phyloP scores from a whole-genome alignment of 2,888 invertebrate genomes.

The Osmoderma eremita region DNA sequence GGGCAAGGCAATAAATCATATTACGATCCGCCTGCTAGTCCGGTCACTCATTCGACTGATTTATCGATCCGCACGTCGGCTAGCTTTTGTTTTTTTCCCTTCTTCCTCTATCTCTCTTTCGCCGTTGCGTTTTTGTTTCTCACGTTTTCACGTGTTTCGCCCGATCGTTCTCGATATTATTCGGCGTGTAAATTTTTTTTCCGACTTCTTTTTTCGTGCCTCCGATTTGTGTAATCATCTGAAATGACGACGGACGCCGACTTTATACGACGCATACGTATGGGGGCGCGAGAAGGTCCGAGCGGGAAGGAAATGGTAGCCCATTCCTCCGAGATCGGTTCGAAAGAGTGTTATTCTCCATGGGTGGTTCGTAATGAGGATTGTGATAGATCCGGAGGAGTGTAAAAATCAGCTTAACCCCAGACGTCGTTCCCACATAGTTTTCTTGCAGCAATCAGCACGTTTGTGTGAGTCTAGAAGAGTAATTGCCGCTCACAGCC shows the following conservation, averaged over 20 bases:
- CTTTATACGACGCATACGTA: background rate
- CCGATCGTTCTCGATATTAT: slow-evolving; percentile 20
- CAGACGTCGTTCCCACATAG: slow-evolving; percentile 55
- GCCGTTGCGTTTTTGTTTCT: slow-evolving; percentile 16
- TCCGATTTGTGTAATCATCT: slow-evolving; percentile 1
- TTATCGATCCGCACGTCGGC: slow-evolving; percentile 55
- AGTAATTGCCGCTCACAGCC: slow-evolving; percentile 59
- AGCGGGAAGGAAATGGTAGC: slow-evolving; percentile 1
- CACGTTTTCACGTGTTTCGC: slow-evolving; percentile 26
- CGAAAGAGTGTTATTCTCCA: slow-evolving; percentile 38
- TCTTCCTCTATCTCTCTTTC: slow-evolving; percentile 14
- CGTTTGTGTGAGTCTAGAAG: slow-evolving; percentile 59
- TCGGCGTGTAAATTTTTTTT: slow-evolving; percentile 19
- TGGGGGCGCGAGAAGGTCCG: too few relatives aligned
- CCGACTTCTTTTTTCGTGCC: background rate
- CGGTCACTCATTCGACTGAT: slow-evolving; percentile 63
- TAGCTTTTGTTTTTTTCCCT: slow-evolving; percentile 33
- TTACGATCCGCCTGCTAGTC: slow-evolving; percentile 61
- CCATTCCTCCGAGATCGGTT: slow-evolving; percentile 11
- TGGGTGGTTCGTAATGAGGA: slow-evolving; percentile 42
- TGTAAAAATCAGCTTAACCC: slow-evolving; percentile 43
- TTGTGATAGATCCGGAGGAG: slow-evolving; percentile 41
- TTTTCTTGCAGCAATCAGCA: slow-evolving; percentile 59
- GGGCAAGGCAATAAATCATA: slow-evolving; percentile 62
- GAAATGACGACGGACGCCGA: background rate